Evolutionary conservation across 2,797 vertebrate species (phyloP), one percentile per base, ranked within the genome.

Genomic region (Oceanodroma leucorhoa): DNA sequence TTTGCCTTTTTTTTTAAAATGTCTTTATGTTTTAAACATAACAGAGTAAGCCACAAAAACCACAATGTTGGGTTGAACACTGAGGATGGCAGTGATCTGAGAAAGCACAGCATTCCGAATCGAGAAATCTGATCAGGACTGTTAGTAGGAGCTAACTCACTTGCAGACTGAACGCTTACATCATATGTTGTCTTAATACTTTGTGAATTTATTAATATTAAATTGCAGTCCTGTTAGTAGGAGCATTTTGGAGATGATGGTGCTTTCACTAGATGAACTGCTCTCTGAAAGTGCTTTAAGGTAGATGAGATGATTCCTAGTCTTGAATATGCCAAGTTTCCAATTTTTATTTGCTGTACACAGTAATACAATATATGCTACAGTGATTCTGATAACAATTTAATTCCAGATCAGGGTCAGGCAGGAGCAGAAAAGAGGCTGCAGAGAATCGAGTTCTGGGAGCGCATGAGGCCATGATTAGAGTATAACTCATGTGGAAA

Each of bases 401-500:
- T 92, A 83, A 92, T 94, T 86, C 83, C 58, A 94, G 58, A 93
- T 87, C 40, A 72, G 70, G 55, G 54, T 90, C 72, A 90, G 40
- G 62, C 51, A 91, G 85, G 55, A 90, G 78, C 34, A 88, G 54
- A n/a, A 86, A 55, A 86, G 57, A 90, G 29, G 91, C 93, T 94
- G 73, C 87, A 73, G 90, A 86, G 91, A 95, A 96, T 83, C 5
- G 0, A 76, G 64, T 84, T 96, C 79, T 86, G 76, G 64, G 61
- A 83, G 58, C 29, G 43, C 77, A 73, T 15, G 60, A 88, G 90
- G 66, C 70, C 77, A 55, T 46, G 62, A 86, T 91, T 93, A 96
- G 76, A 48, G 48, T 54, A 58, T 50, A 95, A 91, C 36, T 96
- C 93, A 93, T 76, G 94, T 79, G 89, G 93, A 96, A 96, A 88